Percentiles rank a stretch among this genome's conserved stretches.
Conservation (phyloP, 2,797 vertebrate species). For the Champsocephalus esox region DNA sequence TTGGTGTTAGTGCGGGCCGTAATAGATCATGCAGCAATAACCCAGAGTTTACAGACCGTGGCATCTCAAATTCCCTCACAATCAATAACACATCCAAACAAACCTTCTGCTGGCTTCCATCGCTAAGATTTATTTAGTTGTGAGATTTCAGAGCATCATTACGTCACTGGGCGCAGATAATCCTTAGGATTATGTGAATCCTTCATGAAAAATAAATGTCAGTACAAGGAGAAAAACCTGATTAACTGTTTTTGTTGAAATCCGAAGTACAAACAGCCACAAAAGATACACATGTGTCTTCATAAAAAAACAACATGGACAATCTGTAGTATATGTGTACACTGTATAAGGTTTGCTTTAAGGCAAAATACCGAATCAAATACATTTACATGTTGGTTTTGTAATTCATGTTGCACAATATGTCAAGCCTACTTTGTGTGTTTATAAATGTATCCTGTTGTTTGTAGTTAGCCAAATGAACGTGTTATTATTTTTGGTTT, state of each 20-base stretch:
- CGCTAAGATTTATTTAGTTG: constrained; percentile 23
- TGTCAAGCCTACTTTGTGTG: neutral
- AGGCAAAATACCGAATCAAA: neutral
- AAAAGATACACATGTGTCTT: neutral
- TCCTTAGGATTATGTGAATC: constrained; percentile 20
- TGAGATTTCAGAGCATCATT: constrained; percentile 22
- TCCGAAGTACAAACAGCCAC: constrained; percentile 1
- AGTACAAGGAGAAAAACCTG: constrained; percentile 37
- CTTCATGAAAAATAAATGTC: constrained; percentile 32
- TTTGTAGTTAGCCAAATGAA: too few species aligned
- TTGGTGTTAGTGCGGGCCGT: constrained; percentile 44
- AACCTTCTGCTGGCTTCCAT: constrained; percentile 16
- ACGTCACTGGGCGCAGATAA: constrained; percentile 35
- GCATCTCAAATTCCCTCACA: neutral
- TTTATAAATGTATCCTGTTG: constrained; percentile 14
- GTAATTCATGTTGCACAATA: constrained; percentile 1
- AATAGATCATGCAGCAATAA: constrained; percentile 48
- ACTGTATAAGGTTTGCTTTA: too few species aligned
- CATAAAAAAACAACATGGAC: neutral
- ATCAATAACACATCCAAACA: constrained; percentile 13
- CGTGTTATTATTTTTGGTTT: constrained; percentile 3
- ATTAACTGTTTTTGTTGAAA: constrained; percentile 22
- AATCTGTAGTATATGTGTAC: too few species aligned
- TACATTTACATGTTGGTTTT: neutral
- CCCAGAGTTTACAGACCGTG: constrained; percentile 16